Percentiles rank a stretch among this genome's conserved stretches.
Conservation (phyloP, 2,888 invertebrate genomes). For the Vanessa cardui region DNA sequence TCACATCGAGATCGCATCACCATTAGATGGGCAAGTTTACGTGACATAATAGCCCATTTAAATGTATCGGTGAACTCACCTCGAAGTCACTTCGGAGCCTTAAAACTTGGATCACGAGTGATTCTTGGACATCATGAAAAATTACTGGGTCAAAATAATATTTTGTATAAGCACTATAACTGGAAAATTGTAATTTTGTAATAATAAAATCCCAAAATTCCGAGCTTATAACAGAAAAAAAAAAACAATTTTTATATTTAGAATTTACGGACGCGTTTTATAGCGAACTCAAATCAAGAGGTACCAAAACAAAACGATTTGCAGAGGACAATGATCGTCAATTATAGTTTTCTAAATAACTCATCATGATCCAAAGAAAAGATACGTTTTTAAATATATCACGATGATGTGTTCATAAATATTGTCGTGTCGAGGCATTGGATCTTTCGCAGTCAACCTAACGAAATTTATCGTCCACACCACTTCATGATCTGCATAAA, state of each 20-base stretch:
- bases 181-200: constrained; percentile 2
- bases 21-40: constrained; percentile 62
- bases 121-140: constrained; percentile 22
- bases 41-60: constrained; percentile 43
- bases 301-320: constrained; percentile 43
- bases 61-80: constrained; percentile 57
- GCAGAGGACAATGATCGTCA: constrained; percentile 49
- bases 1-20: constrained; percentile 50
- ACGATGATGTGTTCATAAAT: constrained; percentile 57
- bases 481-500: constrained; percentile 53
- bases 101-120: constrained; percentile 47
- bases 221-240: constrained; percentile 8
- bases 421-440: constrained; percentile 50
- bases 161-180: not conserved
- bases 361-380: constrained; percentile 52
- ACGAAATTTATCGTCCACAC: constrained; percentile 52
- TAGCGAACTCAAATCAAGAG: constrained; percentile 33
- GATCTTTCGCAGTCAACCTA: constrained; percentile 45
- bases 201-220: constrained; percentile 13
- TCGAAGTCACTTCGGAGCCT: constrained; percentile 49
- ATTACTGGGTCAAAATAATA: constrained; percentile 22
- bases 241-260: constrained; percentile 27
- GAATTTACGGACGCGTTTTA: constrained; percentile 38
- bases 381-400: constrained; percentile 48
- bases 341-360: constrained; percentile 51